Evolutionary conservation across 2,797 vertebrate species (phyloP).

Genomic region (Sciurus carolinensis): DNA sequence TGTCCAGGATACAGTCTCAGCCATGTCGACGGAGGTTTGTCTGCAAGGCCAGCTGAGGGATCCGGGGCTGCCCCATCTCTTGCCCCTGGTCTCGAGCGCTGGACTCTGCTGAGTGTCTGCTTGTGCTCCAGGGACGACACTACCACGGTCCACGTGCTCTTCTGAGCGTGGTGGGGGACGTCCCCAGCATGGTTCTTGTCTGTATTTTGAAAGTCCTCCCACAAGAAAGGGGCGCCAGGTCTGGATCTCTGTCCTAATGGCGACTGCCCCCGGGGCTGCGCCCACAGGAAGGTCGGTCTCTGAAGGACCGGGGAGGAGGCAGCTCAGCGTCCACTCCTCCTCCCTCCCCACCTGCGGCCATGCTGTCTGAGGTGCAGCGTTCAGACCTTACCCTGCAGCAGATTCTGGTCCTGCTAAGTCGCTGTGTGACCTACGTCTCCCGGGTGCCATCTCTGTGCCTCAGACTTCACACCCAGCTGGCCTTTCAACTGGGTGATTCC

Average conservation of each 20-base stretch:
- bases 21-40: not conserved
- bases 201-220: not conserved
- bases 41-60: not conserved
- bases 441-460: not conserved
- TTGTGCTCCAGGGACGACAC: not conserved
- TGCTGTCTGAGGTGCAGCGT: not conserved
- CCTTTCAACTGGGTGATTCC: not conserved
- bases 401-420: not conserved
- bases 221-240: not conserved
- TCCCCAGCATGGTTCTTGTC: not conserved
- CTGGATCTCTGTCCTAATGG: not conserved
- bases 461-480: not conserved
- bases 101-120: slow-evolving; percentile 30
- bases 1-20: not conserved
- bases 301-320: not conserved
- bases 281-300: not conserved
- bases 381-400: not conserved
- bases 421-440: not conserved
- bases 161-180: not conserved
- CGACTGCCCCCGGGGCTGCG: not conserved
- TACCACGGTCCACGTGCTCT: slow-evolving; percentile 4
- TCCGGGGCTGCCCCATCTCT: slow-evolving; percentile 2
- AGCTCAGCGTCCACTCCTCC: not conserved
- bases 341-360: too few species aligned
- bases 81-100: not conserved